phyloP scores from a whole-genome alignment of 2,113 vertebrate genomes.

The Cryptomyrus ogoouensis region DNA sequence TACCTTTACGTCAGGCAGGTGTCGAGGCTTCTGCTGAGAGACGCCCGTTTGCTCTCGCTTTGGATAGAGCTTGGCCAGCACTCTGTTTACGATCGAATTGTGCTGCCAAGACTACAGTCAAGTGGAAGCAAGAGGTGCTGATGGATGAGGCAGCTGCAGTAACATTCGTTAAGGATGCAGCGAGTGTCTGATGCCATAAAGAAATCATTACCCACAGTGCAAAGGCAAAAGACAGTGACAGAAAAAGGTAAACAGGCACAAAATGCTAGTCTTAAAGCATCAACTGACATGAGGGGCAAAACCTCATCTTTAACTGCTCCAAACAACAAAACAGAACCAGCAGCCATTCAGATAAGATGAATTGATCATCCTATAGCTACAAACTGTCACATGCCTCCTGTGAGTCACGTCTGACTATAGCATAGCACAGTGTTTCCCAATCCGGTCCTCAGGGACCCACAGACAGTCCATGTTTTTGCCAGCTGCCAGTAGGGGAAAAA shows the following conservation, averaged over 20 bases:
- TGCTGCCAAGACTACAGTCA: background rate
- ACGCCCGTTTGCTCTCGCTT: background rate
- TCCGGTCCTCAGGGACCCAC: no score
- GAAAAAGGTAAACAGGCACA: background rate
- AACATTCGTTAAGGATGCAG: background rate
- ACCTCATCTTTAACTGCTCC: background rate
- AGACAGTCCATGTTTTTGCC: no score
- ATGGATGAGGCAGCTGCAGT: background rate
- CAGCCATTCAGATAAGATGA: background rate
- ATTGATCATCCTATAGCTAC: background rate
- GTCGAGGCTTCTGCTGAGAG: background rate
- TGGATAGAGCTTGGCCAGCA: background rate
- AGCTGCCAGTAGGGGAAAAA: no score
- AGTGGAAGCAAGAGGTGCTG: background rate
- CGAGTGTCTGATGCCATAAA: background rate
- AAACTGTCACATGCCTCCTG: background rate
- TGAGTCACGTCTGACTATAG: background rate
- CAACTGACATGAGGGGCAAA: background rate
- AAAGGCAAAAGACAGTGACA: background rate
- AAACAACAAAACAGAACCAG: background rate
- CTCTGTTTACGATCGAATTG: background rate
- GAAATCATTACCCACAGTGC: background rate
- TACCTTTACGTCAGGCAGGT: background rate
- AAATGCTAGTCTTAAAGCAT: background rate
- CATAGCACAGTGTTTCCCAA: background rate